A percentile compares a stretch with the other conserved stretches of the same genome.
These are phyloP conservation scores for Hyla sarda DNA, from an alignment of 2,113 vertebrate genomes.

Conservation along the genomic window DNA sequence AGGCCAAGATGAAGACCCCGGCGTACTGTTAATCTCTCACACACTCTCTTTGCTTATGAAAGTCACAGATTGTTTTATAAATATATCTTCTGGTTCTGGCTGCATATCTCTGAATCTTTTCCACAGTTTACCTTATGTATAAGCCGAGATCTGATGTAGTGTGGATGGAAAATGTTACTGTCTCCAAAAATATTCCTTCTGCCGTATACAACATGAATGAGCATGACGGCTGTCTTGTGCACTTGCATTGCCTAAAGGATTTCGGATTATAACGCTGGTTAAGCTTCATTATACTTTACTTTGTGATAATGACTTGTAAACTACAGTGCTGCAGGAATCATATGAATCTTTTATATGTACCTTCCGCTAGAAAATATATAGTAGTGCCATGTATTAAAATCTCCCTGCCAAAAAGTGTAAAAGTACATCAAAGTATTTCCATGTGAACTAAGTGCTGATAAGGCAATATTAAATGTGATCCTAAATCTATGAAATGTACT, in stretches of 20 bases:
- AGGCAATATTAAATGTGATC: background rate
- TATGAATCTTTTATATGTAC: slow-evolving; percentile 28
- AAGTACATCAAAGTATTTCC: background rate
- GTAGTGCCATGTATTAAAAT: background rate
- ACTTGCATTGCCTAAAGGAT: slow-evolving; percentile 10
- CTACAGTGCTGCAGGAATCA: background rate
- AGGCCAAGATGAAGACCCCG: background rate
- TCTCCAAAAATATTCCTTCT: background rate
- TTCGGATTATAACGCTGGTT: background rate
- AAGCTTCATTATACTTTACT: background rate
- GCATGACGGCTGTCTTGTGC: background rate
- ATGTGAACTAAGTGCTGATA: background rate
- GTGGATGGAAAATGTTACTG: slow-evolving; percentile 38
- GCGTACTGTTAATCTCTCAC: slow-evolving; percentile 24
- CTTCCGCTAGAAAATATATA: slow-evolving; percentile 6
- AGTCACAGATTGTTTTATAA: slow-evolving; percentile 30
- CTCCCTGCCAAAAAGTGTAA: background rate
- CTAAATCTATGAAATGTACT: background rate
- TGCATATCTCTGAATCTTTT: slow-evolving; percentile 1
- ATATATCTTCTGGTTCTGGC: slow-evolving; percentile 34
- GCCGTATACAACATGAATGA: slow-evolving; percentile 16
- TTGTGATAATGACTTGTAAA: slow-evolving; percentile 17
- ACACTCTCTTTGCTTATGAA: slow-evolving; percentile 22
- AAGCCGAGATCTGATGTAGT: slow-evolving; percentile 17
- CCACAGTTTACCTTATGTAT: slow-evolving; percentile 30